Evolutionary conservation across 2,797 vertebrate species (phyloP), one percentile per base, ranked within the genome.

Genomic region (Rhabdophis nuchalis): DNA sequence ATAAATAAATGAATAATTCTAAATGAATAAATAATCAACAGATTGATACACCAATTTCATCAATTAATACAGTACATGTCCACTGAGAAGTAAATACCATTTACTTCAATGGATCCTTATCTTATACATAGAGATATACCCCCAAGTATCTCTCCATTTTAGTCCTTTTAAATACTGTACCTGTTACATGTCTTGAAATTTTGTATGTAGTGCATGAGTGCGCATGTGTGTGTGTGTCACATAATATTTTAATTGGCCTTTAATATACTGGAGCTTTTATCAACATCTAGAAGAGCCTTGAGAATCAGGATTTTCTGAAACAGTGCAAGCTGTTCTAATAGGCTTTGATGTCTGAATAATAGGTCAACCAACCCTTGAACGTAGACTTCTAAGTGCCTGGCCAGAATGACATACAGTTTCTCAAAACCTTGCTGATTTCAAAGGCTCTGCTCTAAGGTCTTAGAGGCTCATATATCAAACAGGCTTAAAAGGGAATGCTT

Each of bases 341-440:
- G 50, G 91, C 92, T 91, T 93, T 25, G 32, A 93, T 94, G 87
- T n/a, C 13, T 5, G 29, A 10, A 85, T 14, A 1, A 1, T 13
- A 95, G 46, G 54, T 91, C 93, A 92, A 92, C 89, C 89, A 94
- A 93, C 86, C 9, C 18, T 64, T 85, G 50, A 94, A 41, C 77
- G 86, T 53, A 92, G 57, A 18, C 88, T 94, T 93, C 82, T 92
- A 92, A 92, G 89, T 54, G 13, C 68, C 57, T 85, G 68, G 36
- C 8, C 57, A 90, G 92, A 27, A 87, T 25, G 72, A 13, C 85
- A 94, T 90, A 88, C 25, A 93, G 87, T 20, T 92, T 93, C 93
- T 93, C 93, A 93, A 95, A 86, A 96, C 91, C 91, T 88, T 88
- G 82, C 91, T 91, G 41, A 25, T 92, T 95, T 94, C 93, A 92